Evolutionary conservation across 2,113 vertebrate genomes (phyloP), one percentile per base, ranked within the genome.

Genomic region (Thymallus thymallus): DNA sequence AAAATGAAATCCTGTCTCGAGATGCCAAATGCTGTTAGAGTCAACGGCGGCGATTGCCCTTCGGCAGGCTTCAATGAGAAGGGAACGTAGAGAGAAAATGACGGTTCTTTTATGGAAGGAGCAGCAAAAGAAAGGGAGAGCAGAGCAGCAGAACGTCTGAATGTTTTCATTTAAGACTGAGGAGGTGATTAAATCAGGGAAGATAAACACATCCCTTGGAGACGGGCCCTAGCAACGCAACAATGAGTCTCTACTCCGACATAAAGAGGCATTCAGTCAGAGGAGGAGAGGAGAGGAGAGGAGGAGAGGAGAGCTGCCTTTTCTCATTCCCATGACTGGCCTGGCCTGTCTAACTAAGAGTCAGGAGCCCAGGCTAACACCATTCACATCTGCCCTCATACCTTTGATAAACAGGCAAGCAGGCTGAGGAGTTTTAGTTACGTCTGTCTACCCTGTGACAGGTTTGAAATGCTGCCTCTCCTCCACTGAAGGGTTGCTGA

Each of bases 21-120:
- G 85, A 87, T 86, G 89, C 87, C 88, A 88, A 76, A 82, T 89
- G 82, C 86, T 85, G 82, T 91, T 86, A 86, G 82, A 41, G 67
- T 88, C 84, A 85, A 83, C 80, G 18, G 68, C n/a, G 3, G 80
- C 60, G 78, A 9, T 80, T 76, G 65, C 80, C 60, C 6, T 75
- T 74, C 69, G 48, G 63, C 74, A 4, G 48, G 46, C 55, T 29
- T 20, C 68, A 62, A 65, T 73, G 46, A 73, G 45, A 84, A 80
- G 41, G 32, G 10, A 30, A 68, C 29, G 62, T 46, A 69, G 72
- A 75, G 78, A 68, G 76, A 83, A 45, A 76, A 84, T 23, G 72
- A 82, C 75, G 72, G 45, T 0, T 74, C 60, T 74, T 73, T 82
- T 80, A 24, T 26, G 68, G 69, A 74, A 79, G 4, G 68, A 79